Base-by-base conservation (phyloP, 2,888 invertebrate genomes). In the Steinernema carpocapsae region DNA sequence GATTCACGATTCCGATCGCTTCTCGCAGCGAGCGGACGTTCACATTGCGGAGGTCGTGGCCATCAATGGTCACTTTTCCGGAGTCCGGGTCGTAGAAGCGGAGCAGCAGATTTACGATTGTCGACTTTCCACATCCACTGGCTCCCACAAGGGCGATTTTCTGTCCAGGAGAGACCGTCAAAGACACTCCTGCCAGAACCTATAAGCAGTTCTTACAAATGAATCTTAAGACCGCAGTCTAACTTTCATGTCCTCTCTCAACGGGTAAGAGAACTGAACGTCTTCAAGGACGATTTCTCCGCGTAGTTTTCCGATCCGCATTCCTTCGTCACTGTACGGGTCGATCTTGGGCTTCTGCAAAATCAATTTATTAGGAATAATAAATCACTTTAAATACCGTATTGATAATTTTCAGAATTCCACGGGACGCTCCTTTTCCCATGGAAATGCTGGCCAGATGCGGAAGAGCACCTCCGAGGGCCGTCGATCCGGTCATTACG, bases 31-130 rank as follows among this genome's bases (percentile, higher is more conserved):
- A 89, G 45, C 88, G 88, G 2, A 90, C 83, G 78, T 90, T 90
- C 22, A 90, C 79, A 2, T 87, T 84, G 26, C 84, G 87, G 7
- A 90, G 82, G 78, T 90, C 87, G 3, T 80, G 77, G 0, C 88
- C 89, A 83, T 90, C 90, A 14, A 90, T 78, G 32, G 81, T 76
- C 6, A 64, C 64, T 3, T 29, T 22, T 22, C 94, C 94, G 6
- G 88, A 88, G 4, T 89, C 88, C 0, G 93, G 92, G 87, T 94
- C 94, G 87, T 95, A 84, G 75, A 81, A 83, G 24, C 83, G 74
- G 88, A 93, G 92, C 0, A 94, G 88, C 42, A 95, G 89, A 85
- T 94, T 93, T 75, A 94, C 92, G 71, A 93, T 92, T 0, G 94
- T 95, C 7, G 79, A 80, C 70, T 84, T 84, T 70, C 84, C 84